A percentile compares a stretch with the other conserved stretches of the same genome.
Evolutionary conservation across 1,140 invertebrate species (phyloP).

Genomic region (Nymphalis io): DNA sequence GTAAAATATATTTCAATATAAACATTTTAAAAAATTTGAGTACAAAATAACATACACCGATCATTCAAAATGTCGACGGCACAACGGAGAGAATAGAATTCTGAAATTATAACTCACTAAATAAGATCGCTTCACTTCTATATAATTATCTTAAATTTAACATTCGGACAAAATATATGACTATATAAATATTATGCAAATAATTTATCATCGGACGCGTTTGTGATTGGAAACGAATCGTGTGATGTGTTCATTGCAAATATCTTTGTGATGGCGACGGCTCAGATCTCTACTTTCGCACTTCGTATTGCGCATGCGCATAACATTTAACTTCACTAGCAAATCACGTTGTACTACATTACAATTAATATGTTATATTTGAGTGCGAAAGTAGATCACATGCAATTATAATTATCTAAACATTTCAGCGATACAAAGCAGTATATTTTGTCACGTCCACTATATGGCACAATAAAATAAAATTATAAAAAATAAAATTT

Average conservation of each 20-base stretch:
- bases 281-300: not conserved
- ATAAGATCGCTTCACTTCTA: not conserved
- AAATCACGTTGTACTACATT: not conserved
- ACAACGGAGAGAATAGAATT: constrained; percentile 9
- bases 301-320: not conserved
- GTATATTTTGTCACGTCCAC: not conserved
- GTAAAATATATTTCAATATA: constrained; percentile 51
- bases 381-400: not conserved
- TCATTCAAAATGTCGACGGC: constrained; percentile 11
- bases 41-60: constrained; percentile 43
- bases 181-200: not conserved
- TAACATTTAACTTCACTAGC: not conserved
- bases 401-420: not conserved
- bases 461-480: constrained; percentile 10
- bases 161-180: not conserved
- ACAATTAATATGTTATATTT: not conserved
- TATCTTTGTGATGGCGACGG: not conserved
- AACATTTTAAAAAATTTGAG: constrained; percentile 47
- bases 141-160: constrained; percentile 2
- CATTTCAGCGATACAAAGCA: not conserved
- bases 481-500: not conserved
- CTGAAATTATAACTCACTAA: constrained; percentile 1
- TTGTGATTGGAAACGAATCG: too few relatives aligned
- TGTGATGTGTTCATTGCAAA: too few relatives aligned
- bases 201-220: not conserved